Conservation (phyloP, 2,113 vertebrate species). For the Meles meles region DNA sequence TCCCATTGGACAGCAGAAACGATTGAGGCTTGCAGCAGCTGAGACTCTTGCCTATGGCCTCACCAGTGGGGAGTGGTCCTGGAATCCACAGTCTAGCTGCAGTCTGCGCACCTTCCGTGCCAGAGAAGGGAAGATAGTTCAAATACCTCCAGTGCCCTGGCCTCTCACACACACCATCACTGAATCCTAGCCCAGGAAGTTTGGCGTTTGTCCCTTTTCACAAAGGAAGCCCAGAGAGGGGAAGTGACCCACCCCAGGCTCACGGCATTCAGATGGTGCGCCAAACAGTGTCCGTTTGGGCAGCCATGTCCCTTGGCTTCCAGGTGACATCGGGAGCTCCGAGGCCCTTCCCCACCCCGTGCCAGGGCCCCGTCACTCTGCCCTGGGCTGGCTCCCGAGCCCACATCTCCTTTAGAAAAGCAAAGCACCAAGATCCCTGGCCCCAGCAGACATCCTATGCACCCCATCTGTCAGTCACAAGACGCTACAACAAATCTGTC, state of each 20-base stretch:
- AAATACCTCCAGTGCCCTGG: no score
- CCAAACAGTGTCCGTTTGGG: accelerated
- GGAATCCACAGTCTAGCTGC: neutral
- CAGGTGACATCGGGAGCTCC: accelerated
- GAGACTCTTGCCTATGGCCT: accelerated
- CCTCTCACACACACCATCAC: neutral
- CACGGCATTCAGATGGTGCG: accelerated
- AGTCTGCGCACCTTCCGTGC: neutral
- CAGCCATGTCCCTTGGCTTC: accelerated
- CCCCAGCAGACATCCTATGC: neutral
- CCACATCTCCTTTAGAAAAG: neutral
- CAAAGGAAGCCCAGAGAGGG: neutral
- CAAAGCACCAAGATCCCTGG: neutral
- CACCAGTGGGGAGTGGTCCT: no score
- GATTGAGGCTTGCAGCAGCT: neutral
- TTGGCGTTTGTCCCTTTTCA: neutral
- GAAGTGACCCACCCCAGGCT: no score
- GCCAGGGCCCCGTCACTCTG: neutral
- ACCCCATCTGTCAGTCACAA: neutral
- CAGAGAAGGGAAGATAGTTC: neutral
- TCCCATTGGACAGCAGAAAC: neutral
- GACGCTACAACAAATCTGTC: neutral
- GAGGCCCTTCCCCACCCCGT: accelerated
- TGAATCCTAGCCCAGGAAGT: neutral
- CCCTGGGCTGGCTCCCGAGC: neutral